A percentile compares a stretch with the other conserved stretches of the same genome.
phyloP scores from a whole-genome alignment of 1,140 invertebrate genomes.

The Euwallacea fornicatus region DNA sequence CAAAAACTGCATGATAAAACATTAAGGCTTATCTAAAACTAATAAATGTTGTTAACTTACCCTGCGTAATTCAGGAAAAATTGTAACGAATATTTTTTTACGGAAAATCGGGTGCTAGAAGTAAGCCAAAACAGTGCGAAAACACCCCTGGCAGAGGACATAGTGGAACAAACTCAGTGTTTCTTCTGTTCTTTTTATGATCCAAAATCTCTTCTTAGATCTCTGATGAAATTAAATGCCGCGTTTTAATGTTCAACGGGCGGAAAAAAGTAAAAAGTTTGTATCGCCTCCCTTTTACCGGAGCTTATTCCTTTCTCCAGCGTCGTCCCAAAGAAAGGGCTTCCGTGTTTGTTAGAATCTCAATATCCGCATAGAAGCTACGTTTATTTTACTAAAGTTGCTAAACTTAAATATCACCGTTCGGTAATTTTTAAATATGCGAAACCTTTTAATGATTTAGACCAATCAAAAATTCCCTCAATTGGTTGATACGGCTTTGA shows the following conservation, averaged over 20 bases:
- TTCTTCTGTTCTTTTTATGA: slow-evolving; percentile 53
- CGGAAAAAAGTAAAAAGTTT: slow-evolving; percentile 54
- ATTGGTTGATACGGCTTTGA: slow-evolving; percentile 14
- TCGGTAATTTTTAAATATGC: neutral
- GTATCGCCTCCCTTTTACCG: slow-evolving; percentile 48
- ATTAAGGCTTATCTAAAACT: no score
- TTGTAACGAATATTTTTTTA: no score
- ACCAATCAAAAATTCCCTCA: neutral
- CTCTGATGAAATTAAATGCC: slow-evolving; percentile 58
- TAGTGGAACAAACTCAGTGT: slow-evolving; percentile 31
- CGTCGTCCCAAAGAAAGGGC: slow-evolving; percentile 20
- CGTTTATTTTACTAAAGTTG: no score
- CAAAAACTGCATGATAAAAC: no score
- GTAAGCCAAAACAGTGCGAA: neutral
- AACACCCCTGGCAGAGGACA: neutral
- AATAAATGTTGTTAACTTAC: no score
- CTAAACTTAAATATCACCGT: no score
- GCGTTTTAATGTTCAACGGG: slow-evolving; percentile 57
- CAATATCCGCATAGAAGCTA: no score
- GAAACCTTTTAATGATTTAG: neutral
- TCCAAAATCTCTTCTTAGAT: slow-evolving; percentile 56
- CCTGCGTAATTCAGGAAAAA: no score
- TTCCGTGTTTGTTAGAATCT: no score
- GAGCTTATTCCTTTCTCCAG: slow-evolving; percentile 40
- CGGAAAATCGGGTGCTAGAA: no score